A percentile compares a stretch with the other conserved stretches of the same genome.
These are phyloP conservation scores for Paedocypris sp. DNA, from an alignment of 2,113 vertebrate species.

Conservation along the genomic window DNA sequence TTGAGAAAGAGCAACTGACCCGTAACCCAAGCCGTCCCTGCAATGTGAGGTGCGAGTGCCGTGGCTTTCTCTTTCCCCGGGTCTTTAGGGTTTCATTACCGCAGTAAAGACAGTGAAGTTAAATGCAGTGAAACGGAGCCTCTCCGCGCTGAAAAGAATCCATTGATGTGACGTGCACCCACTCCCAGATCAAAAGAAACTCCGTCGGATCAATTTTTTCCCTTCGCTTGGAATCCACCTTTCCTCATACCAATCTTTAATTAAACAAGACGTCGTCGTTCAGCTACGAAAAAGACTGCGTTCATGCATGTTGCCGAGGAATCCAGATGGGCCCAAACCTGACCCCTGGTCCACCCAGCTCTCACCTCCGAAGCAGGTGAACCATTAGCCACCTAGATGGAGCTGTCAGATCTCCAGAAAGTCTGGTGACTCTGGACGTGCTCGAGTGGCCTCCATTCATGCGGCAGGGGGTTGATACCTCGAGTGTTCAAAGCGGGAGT, in stretches of 20 bases:
- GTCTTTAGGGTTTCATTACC: constrained; percentile 23
- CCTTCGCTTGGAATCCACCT: constrained; percentile 13
- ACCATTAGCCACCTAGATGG: constrained; percentile 20
- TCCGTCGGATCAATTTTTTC: constrained; percentile 9
- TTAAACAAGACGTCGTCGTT: constrained; percentile 31
- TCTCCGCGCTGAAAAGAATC: constrained; percentile 28
- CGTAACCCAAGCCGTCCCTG: background rate
- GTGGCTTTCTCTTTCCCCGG: constrained; percentile 1
- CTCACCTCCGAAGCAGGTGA: constrained; percentile 7
- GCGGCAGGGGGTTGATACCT: background rate
- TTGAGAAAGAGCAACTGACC: background rate
- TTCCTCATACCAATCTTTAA: constrained; percentile 33
- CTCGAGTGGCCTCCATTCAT: background rate
- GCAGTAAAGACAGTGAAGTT: constrained; percentile 4
- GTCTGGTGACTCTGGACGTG: background rate
- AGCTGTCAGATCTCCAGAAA: constrained; percentile 9
- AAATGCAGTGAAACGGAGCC: constrained; percentile 22
- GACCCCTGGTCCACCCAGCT: background rate
- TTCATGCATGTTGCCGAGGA: constrained; percentile 24
- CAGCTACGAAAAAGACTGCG: constrained; percentile 10
- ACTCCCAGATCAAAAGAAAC: constrained; percentile 31
- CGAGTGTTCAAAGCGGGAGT: constrained; percentile 16
- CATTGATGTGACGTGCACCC: constrained; percentile 21
- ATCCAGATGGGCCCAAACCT: constrained; percentile 15
- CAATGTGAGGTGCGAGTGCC: background rate